Percentiles rank a stretch among this genome's conserved stretches.
These are phyloP conservation scores for Petrolisthes cinctipes DNA, from an alignment of 2,888 invertebrate genomes.

Conservation along the genomic window DNA sequence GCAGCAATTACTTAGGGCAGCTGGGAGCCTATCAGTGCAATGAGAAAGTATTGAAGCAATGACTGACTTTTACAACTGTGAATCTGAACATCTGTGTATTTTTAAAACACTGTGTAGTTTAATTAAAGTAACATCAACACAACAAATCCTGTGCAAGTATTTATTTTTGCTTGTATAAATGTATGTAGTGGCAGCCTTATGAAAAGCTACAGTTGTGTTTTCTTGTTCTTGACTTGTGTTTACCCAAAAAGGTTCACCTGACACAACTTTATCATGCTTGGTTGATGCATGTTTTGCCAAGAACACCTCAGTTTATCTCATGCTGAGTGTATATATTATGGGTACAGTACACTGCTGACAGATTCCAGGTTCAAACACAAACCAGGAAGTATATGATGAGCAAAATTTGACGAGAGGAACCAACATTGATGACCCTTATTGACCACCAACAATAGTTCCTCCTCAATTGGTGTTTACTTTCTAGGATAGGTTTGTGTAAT, in stretches of 20 bases:
- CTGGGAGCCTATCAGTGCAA: conserved; percentile 32
- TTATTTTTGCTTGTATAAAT: conserved; percentile 28
- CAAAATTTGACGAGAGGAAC: no score
- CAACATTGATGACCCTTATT: no score
- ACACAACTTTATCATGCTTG: conserved; percentile 28
- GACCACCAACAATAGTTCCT: no score
- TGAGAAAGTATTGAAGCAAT: conserved; percentile 8
- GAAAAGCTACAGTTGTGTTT: conserved; percentile 5
- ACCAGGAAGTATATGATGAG: no score
- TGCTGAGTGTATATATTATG: conserved; percentile 29
- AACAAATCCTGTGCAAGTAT: conserved; percentile 33
- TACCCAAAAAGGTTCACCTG: conserved; percentile 9
- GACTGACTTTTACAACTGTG: conserved; percentile 27
- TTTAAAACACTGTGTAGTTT: conserved; percentile 23
- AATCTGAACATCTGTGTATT: conserved; percentile 31
- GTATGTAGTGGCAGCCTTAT: conserved; percentile 11
- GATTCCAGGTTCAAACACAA: not conserved
- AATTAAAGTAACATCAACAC: conserved; percentile 37
- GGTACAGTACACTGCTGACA: not conserved
- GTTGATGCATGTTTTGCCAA: conserved; percentile 43
- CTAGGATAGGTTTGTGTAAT: no score
- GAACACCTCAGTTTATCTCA: conserved; percentile 38
- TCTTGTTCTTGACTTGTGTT: conserved; percentile 3
- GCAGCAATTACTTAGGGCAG: conserved; percentile 32
- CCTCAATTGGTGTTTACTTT: no score